Evolutionary conservation across 2,797 vertebrate genomes (phyloP).

Genomic region (Molossus molossus): DNA sequence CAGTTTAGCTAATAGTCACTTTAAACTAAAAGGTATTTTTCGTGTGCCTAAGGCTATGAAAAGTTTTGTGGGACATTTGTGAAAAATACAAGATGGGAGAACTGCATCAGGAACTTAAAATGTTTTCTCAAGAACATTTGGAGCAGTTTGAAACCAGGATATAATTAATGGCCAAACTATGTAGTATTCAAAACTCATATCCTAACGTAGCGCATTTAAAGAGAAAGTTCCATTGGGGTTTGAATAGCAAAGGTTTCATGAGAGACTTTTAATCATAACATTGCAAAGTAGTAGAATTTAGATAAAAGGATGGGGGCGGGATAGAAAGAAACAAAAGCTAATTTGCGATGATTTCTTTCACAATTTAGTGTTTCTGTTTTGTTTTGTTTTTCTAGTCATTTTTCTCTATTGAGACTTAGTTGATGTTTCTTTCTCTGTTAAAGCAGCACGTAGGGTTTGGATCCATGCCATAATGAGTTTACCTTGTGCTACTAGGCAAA

Average conservation of each 20-base stretch:
- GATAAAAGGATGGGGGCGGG: not conserved
- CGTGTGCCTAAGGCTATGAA: not conserved
- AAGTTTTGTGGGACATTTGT: not conserved
- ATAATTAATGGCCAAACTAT: conserved; percentile 23
- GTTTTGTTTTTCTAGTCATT: not conserved
- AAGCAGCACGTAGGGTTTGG: not conserved
- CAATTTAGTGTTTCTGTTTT: conserved; percentile 27
- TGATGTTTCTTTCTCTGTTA: not conserved
- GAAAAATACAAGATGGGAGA: conserved; percentile 2
- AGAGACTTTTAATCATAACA: not conserved
- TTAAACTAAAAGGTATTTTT: conserved; percentile 35
- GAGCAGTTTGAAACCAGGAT: conserved; percentile 40
- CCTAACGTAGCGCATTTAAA: not conserved
- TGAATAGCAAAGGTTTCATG: not conserved
- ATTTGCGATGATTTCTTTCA: not conserved
- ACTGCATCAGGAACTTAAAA: not conserved
- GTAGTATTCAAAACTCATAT: not conserved
- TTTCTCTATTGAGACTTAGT: not conserved
- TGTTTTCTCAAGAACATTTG: conserved; percentile 12
- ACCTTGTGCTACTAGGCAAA: conserved; percentile 33
- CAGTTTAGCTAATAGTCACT: conserved; percentile 43
- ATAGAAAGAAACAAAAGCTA: not conserved
- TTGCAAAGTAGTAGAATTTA: not conserved
- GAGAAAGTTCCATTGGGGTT: not conserved
- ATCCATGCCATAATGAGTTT: not conserved